Evolutionary conservation across 1,140 invertebrate genomes (phyloP).

Genomic region (Drosophila varians): DNA sequence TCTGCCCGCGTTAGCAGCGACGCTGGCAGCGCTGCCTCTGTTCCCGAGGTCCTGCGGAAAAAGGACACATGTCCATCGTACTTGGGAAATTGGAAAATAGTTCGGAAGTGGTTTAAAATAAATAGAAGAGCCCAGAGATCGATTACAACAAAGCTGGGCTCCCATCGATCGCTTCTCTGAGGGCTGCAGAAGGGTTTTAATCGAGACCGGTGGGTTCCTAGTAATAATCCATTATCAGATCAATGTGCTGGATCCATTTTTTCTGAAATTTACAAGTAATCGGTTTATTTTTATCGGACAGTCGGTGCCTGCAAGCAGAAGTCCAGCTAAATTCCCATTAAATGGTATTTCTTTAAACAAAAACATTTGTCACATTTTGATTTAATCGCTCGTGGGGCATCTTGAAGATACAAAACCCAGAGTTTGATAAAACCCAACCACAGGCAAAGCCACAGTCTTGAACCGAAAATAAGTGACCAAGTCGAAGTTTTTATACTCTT

Average conservation of each 20-base stretch:
- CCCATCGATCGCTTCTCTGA: neutral
- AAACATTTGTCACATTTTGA: no score
- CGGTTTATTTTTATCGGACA: neutral
- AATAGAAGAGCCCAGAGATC: neutral
- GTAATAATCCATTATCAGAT: neutral
- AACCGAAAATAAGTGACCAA: neutral
- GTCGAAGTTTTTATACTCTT: neutral
- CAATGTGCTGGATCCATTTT: neutral
- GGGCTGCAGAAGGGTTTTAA: neutral
- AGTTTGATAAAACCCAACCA: no score
- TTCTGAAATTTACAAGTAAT: neutral
- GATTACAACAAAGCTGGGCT: neutral
- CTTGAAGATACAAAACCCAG: no score
- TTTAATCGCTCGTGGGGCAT: no score
- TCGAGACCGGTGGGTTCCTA: neutral
- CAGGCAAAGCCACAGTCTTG: neutral
- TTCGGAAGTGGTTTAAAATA: neutral
- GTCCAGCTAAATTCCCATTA: no score
- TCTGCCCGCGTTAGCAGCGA: constrained; percentile 26
- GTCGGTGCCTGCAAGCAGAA: no score
- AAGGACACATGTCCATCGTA: constrained; percentile 9
- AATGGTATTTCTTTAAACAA: no score
- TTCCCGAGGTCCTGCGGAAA: constrained; percentile 28
- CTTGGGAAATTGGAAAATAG: neutral
- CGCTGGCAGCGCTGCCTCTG: constrained; percentile 21